Evolutionary conservation across 2,888 invertebrate species (phyloP), one percentile per base, ranked within the genome.

Genomic region (Dinocampus coccinellae): DNA sequence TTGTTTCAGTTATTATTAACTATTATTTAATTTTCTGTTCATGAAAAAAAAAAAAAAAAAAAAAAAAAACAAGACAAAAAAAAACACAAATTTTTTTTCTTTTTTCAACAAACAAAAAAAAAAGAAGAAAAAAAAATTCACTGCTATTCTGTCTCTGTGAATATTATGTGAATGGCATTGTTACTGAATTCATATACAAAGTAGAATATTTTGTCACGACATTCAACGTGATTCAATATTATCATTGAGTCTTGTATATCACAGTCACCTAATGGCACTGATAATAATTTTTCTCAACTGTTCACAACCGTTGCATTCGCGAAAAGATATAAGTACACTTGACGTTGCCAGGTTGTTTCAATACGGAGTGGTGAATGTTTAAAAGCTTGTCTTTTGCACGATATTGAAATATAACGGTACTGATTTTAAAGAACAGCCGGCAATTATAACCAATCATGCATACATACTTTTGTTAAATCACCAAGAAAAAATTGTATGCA

Each of bases 151-250:
- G 65, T 69, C 61, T 65, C 55, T 72, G 53, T 53, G 7, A 20
- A 47, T 72, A 73, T 66, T 69, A 73, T 52, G 64, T 68, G 67
- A 63, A 73, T 64, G 64, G 58, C 58, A 70, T 73, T 55, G 36
- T 70, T 64, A 60, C 29, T 22, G 68, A 22, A 66, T 66, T 53
- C 33, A 39, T 55, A 66, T 53, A 62, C 24, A 53, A 61, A 20
- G 34, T 29, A 67, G 20, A 13, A 66, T 60, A 66, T 62, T 71
- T 26, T 62, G 66, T 66, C 61, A 42, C 61, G 66, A 71, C 66
- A 67, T 71, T 71, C 39, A 71, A 53, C 13, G 53, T 61, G 29
- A 61, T 61, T n/a, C 22, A 71, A 39, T 33, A 53, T 66, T 63
- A 69, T 69, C 69, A 69, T 66, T 66, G 66, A 57, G 57, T 57